Conservation (phyloP, 2,113 vertebrate genomes). For the Etia nguti region DNA sequence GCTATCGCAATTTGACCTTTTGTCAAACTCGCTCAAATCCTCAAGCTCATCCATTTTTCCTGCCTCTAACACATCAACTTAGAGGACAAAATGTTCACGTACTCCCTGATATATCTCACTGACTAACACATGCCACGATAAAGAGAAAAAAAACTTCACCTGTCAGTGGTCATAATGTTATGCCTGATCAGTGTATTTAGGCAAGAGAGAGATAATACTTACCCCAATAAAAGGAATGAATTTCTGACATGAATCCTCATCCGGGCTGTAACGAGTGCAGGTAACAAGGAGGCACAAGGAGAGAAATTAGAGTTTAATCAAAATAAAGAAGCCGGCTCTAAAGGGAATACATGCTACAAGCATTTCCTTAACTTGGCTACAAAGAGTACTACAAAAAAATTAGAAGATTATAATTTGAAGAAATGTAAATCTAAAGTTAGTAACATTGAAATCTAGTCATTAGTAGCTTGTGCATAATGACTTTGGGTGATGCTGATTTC, state of each 20-base stretch:
- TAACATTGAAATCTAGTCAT: neutral
- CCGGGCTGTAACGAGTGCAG: constrained; percentile 76
- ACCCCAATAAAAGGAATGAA: constrained; percentile 98
- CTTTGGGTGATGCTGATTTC: neutral
- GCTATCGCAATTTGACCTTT: neutral
- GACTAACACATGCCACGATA: neutral
- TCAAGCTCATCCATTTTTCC: neutral
- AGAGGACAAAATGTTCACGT: neutral
- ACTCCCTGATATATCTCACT: neutral
- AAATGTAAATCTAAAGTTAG: neutral
- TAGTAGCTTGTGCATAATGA: neutral
- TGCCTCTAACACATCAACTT: neutral
- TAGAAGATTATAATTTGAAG: neutral
- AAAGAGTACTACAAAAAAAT: neutral
- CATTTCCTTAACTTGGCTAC: neutral
- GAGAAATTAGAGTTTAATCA: neutral
- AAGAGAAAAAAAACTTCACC: neutral
- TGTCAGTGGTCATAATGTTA: neutral
- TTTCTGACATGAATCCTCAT: constrained; percentile 96
- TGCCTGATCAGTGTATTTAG: neutral
- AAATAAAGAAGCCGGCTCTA: neutral
- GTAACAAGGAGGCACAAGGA: neutral
- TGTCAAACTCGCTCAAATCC: neutral
- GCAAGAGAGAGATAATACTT: constrained; percentile 47
- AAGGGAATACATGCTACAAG: neutral